Evolutionary conservation across 2,113 vertebrate genomes (phyloP).

Genomic region (Sander vitreus): DNA sequence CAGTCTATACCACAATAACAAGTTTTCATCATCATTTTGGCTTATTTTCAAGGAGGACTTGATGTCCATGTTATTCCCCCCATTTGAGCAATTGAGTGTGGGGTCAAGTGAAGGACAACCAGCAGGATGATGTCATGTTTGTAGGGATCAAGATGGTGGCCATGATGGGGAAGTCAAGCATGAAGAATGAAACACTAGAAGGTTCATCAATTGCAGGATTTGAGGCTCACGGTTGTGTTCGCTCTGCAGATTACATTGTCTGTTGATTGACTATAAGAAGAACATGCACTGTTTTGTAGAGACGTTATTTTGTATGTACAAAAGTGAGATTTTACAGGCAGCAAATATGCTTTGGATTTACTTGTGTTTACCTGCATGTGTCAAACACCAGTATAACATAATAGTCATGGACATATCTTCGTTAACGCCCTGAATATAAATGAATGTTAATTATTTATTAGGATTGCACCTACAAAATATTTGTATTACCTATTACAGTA

Average conservation of each 20-base stretch:
- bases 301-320: conserved; percentile 8
- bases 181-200: conserved; percentile 55
- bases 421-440: neutral
- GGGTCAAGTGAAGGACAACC: conserved; percentile 79
- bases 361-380: neutral
- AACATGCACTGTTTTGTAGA: conserved; percentile 10
- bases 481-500: neutral
- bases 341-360: neutral
- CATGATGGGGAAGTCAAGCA: conserved; percentile 58
- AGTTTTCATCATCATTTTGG: conserved; percentile 23
- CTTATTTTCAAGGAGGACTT: conserved; percentile 43
- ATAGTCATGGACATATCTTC: neutral
- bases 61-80: conserved; percentile 28
- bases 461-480: neutral
- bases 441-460: neutral
- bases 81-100: conserved; percentile 44
- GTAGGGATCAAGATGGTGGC: conserved; percentile 74
- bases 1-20: conserved; percentile 30
- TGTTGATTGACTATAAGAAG: conserved; percentile 55
- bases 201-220: conserved; percentile 58
- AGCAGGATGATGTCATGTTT: conserved; percentile 73
- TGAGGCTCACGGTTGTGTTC: conserved; percentile 23
- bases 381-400: neutral
- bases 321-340: neutral
- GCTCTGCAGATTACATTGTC: conserved; percentile 47